phyloP scores from a whole-genome alignment of 2,888 invertebrate species.

The Fabriciana adippe region DNA sequence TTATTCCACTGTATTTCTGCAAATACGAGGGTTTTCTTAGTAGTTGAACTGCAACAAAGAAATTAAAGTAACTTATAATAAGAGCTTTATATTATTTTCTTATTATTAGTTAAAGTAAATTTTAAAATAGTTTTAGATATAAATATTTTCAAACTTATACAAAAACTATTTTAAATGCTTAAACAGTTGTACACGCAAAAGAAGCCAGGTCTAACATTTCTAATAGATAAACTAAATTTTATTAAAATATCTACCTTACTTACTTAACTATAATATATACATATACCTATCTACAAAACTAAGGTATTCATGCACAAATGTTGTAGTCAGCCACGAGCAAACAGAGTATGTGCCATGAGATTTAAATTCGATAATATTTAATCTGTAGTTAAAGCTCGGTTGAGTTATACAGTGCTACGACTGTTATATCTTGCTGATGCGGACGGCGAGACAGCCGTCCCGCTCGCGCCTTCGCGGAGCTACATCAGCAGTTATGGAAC shows the following conservation, averaged over 20 bases:
- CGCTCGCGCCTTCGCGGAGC: constrained; percentile 70
- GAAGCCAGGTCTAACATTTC: too few species aligned
- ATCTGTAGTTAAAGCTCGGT: constrained; percentile 40
- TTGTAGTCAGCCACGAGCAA: constrained; percentile 5
- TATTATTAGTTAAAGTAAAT: too few species aligned
- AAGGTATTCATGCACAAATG: too few species aligned
- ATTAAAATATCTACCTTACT: too few species aligned
- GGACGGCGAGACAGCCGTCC: constrained; percentile 73
- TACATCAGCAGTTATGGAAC: constrained; percentile 67
- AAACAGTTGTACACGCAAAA: too few species aligned
- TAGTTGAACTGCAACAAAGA: not conserved
- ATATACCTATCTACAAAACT: too few species aligned
- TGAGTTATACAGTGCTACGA: constrained; percentile 41
- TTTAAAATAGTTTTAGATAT: too few species aligned
- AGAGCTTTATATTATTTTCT: too few species aligned
- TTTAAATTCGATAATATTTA: constrained; percentile 40
- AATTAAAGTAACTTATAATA: not conserved
- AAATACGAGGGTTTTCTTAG: not conserved
- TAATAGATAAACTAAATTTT: too few species aligned
- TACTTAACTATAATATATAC: too few species aligned
- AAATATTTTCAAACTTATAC: too few species aligned
- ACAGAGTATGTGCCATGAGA: constrained; percentile 22
- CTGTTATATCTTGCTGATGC: constrained; percentile 75
- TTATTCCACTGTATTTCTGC: constrained; percentile 1
- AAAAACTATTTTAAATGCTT: too few species aligned